These are phyloP conservation scores for Zootermopsis nevadensis DNA, from an alignment of 2,888 invertebrate genomes.

Conservation along the genomic window DNA sequence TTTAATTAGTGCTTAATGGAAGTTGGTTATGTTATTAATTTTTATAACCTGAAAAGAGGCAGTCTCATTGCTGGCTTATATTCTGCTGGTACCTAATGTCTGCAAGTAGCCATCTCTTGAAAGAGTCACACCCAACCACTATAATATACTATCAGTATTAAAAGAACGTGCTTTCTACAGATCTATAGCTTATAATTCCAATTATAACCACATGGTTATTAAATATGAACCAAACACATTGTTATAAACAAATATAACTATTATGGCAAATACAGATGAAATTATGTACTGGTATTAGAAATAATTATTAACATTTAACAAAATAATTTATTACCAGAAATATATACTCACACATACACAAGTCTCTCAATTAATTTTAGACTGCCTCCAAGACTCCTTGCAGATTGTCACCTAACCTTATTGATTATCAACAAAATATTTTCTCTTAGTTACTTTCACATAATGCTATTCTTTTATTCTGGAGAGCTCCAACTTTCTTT, in stretches of 20 bases:
- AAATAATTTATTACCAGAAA: not conserved
- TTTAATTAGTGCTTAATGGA: too few relatives aligned
- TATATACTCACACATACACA: not conserved
- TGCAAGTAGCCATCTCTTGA: too few relatives aligned
- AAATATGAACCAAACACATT: not conserved
- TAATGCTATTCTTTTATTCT: not conserved
- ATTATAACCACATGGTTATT: not conserved
- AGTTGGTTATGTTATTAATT: too few relatives aligned
- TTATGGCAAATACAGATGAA: conserved; percentile 17
- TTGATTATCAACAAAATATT: not conserved
- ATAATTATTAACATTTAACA: conserved; percentile 23
- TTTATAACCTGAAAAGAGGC: too few relatives aligned
- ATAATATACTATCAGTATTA: not conserved
- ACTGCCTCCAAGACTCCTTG: not conserved
- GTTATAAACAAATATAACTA: conserved; percentile 4
- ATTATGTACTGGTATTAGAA: not conserved
- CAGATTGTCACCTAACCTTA: not conserved
- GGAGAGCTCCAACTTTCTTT: not conserved
- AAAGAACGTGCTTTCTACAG: not conserved
- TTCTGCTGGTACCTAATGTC: too few relatives aligned
- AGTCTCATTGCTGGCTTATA: too few relatives aligned
- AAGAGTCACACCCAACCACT: not conserved
- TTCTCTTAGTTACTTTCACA: not conserved
- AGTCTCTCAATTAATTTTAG: not conserved
- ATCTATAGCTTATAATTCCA: not conserved